Evolutionary conservation across 2,113 vertebrate species (phyloP), one percentile per base, ranked within the genome.

Genomic region (Platysteira castanea): DNA sequence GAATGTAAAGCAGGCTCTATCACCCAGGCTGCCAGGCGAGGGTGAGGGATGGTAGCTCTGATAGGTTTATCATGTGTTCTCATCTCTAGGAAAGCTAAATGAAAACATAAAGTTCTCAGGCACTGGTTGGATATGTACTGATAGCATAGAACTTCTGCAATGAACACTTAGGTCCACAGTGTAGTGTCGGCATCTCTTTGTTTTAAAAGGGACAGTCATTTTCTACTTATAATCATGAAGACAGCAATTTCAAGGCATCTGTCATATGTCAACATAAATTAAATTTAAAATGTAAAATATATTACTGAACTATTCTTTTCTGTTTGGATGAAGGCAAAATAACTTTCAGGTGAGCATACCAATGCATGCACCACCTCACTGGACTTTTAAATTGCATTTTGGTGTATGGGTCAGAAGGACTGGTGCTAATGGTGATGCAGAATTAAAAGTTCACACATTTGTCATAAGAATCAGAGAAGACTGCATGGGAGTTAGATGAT

Each of bases 11-110:
- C 89, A 96, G 95, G 56, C 35, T 82, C 64, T 96, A 87, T 98
- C 95, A 93, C 69, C 91, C 76, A 77, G 77, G 47, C 96, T 97
- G 93, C 94, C 96, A 94, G 80, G 84, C 82, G 54, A 98, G 89
- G 92, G 60, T 98, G 97, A 98, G 93, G 97, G 94, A 98, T 97
- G 93, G 96, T 87, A 75, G 33, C 59, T 83, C 87, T 97, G 96
- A 98, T 98, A 96, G 95, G 96, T 98, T 98, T 97, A 98, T 98
- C 96, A 96, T 97, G 84, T 84, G 84, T 93, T 86, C 96, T 97
- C 93, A 97, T 98, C 97, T 96, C 70, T 83, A 61, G 71, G 96
- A 95, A 85, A 95, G 71, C 89, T 91, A 97, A 97, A 97, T 96
- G 95, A 96, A 97, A 96, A 95, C 87, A 95, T 96, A 77, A 92